These are phyloP conservation scores for Bombus vancouverensis DNA, from an alignment of 1,140 invertebrate genomes.

Conservation along the genomic window DNA sequence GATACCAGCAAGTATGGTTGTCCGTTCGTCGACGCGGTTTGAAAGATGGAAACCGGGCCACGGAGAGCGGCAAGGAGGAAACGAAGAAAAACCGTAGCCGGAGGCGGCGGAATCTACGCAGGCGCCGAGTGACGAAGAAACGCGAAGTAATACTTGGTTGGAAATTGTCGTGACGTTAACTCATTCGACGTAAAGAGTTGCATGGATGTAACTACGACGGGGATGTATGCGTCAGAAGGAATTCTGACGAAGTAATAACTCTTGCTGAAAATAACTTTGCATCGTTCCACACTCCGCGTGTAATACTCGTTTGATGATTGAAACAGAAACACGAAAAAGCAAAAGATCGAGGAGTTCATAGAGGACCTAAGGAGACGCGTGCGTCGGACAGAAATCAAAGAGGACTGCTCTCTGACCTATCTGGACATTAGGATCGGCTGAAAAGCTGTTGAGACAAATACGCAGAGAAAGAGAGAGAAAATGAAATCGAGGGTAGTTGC, in stretches of 20 bases:
- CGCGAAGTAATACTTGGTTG: background rate
- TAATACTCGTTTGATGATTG: background rate
- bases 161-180: slow-evolving; percentile 23
- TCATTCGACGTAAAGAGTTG: background rate
- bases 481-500: slow-evolving; percentile 9
- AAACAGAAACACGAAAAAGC: background rate
- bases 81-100: background rate
- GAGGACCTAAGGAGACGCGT: background rate
- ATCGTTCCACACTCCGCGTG: background rate
- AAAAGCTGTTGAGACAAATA: background rate
- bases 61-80: background rate
- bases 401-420: background rate
- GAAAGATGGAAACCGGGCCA: background rate
- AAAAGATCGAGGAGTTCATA: background rate
- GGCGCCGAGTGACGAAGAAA: background rate
- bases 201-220: background rate
- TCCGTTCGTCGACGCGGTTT: background rate
- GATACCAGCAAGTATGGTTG: background rate
- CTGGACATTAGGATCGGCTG: slow-evolving; percentile 12
- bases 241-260: background rate
- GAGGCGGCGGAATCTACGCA: background rate
- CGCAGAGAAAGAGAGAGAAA: slow-evolving; percentile 2
- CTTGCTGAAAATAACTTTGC: background rate
- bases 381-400: background rate
- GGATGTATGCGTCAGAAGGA: background rate